Evolutionary conservation across 2,888 invertebrate genomes (phyloP).

Genomic region (Calliphora vomitoria): DNA sequence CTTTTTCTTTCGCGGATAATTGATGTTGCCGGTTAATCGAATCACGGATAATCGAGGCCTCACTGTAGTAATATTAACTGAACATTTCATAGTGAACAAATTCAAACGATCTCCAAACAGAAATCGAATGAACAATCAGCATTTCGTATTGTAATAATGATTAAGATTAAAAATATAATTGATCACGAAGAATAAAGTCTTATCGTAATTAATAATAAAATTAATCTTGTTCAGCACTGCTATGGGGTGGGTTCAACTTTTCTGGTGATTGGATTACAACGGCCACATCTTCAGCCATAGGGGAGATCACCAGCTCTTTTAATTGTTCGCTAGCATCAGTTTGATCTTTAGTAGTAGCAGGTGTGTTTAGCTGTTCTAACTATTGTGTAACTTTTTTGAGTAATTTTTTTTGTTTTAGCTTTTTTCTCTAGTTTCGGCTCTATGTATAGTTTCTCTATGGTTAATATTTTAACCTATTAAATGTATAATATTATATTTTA

Average conservation of each 20-base stretch:
- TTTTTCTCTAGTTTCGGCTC: no score
- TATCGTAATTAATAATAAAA: slow-evolving; percentile 33
- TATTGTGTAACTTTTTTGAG: no score
- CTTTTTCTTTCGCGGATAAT: no score
- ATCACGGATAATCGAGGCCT: no score
- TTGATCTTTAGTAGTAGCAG: no score
- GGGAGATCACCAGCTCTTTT: background rate
- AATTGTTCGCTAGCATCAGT: background rate
- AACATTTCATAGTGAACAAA: slow-evolving; percentile 23
- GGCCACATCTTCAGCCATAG: background rate
- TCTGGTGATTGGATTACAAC: background rate
- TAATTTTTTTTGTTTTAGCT: no score
- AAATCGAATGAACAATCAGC: slow-evolving; percentile 59
- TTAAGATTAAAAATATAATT: slow-evolving; percentile 43
- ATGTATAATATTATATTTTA: no score
- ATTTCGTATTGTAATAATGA: slow-evolving; percentile 38
- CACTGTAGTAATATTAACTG: slow-evolving; percentile 16
- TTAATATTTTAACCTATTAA: no score
- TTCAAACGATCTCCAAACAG: background rate
- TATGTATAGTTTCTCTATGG: no score
- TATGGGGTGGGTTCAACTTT: background rate
- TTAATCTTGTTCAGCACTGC: slow-evolving; percentile 40
- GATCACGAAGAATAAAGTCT: slow-evolving; percentile 72
- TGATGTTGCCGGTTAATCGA: no score
- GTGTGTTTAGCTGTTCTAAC: background rate